Evolutionary conservation across 2,888 invertebrate genomes (phyloP).

Genomic region (Molanna angustata): DNA sequence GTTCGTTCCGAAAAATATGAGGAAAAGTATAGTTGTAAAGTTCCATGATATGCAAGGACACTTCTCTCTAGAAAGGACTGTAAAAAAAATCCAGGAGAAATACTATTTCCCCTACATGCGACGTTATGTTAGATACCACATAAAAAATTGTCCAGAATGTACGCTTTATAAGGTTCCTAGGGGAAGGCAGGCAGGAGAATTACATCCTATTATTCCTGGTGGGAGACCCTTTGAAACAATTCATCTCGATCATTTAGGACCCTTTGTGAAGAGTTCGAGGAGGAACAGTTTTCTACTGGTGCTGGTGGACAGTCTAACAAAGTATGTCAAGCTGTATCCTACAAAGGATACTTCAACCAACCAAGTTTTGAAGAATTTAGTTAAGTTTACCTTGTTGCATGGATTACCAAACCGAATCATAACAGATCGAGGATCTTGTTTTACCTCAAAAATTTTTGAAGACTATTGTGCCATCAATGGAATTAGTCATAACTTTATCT

Average conservation of each 20-base stretch:
- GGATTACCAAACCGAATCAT: not conserved
- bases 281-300: not conserved
- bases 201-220: not conserved
- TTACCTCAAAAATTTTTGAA: not conserved
- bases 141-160: not conserved
- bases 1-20: not conserved
- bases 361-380: not conserved
- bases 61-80: not conserved
- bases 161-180: not conserved
- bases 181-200: not conserved
- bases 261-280: slow-evolving; percentile 1
- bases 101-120: not conserved
- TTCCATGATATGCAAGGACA: not conserved
- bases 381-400: not conserved
- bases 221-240: not conserved
- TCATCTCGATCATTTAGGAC: not conserved
- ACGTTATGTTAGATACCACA: not conserved
- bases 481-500: not conserved
- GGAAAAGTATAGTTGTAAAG: not conserved
- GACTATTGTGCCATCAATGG: not conserved
- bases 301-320: not conserved
- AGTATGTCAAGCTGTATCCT: not conserved
- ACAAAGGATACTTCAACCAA: not conserved
- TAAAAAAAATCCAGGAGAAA: not conserved
- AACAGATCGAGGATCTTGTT: not conserved